These are phyloP conservation scores for Cantharis rustica DNA, from an alignment of 2,888 invertebrate genomes.

Conservation along the genomic window DNA sequence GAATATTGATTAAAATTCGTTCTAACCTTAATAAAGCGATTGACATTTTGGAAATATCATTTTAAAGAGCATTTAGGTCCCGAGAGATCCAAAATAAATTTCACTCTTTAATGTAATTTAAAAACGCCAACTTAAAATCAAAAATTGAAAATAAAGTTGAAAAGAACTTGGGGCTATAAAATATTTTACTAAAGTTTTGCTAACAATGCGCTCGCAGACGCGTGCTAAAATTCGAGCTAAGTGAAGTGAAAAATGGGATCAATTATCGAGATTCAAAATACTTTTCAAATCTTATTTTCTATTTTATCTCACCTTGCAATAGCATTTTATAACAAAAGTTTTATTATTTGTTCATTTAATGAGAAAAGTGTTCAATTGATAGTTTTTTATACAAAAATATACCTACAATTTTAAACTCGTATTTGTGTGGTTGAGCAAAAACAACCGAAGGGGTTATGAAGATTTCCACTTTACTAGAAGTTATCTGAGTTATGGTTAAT, in stretches of 20 bases:
- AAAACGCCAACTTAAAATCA: not conserved
- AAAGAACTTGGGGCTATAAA: not conserved
- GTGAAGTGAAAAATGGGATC: conserved; percentile 34
- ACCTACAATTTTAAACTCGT: no score
- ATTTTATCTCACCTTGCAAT: conserved; percentile 24
- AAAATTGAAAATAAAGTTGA: not conserved
- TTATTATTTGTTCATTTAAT: not conserved
- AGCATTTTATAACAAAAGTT: not conserved
- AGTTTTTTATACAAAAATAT: not conserved
- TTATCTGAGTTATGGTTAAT: not conserved
- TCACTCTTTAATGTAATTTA: not conserved
- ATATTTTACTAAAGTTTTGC: conserved; percentile 5
- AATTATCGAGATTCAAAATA: conserved; percentile 31
- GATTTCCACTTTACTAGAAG: no score
- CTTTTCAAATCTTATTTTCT: conserved; percentile 25
- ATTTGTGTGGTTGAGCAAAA: no score
- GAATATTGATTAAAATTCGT: not conserved
- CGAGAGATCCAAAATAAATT: conserved; percentile 7
- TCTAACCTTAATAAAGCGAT: not conserved
- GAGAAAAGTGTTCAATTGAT: not conserved
- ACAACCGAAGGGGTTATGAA: no score
- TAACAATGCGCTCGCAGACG: conserved; percentile 29
- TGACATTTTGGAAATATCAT: conserved; percentile 20
- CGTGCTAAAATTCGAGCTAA: conserved; percentile 28
- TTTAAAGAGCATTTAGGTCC: conserved; percentile 15